phyloP scores from a whole-genome alignment of 2,113 vertebrate genomes.

The Cyrtonyx montezumae region DNA sequence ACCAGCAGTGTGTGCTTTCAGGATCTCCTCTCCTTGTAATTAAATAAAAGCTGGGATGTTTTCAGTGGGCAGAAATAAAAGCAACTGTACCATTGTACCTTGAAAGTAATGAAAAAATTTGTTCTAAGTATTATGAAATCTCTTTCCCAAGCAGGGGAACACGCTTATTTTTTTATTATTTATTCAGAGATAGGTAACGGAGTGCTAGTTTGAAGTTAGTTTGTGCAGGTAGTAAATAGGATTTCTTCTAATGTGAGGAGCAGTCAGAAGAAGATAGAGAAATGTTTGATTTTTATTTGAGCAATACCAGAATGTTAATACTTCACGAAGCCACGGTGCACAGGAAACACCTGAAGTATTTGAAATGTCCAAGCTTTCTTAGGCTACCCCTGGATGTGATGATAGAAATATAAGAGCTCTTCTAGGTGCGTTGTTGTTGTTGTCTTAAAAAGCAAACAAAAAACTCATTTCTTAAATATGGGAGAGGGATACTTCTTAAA shows the following conservation, averaged over 20 bases:
- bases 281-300: neutral
- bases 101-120: neutral
- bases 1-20: neutral
- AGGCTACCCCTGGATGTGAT: neutral
- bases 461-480: neutral
- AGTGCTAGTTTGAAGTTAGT: neutral
- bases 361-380: neutral
- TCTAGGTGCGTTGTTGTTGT: no score
- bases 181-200: neutral
- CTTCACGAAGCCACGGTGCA: neutral
- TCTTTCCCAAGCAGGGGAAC: neutral
- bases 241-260: neutral
- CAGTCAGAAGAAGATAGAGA: neutral
- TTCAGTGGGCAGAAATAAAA: neutral
- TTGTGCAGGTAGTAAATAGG: neutral
- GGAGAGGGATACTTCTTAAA: neutral
- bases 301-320: neutral
- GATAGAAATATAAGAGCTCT: no score
- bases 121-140: neutral
- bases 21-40: neutral
- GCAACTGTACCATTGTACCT: neutral
- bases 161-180: neutral
- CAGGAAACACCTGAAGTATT: neutral
- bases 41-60: neutral
- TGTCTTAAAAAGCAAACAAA: neutral